phyloP scores from a whole-genome alignment of 2,888 invertebrate species.

The Teleogryllus oceanicus region DNA sequence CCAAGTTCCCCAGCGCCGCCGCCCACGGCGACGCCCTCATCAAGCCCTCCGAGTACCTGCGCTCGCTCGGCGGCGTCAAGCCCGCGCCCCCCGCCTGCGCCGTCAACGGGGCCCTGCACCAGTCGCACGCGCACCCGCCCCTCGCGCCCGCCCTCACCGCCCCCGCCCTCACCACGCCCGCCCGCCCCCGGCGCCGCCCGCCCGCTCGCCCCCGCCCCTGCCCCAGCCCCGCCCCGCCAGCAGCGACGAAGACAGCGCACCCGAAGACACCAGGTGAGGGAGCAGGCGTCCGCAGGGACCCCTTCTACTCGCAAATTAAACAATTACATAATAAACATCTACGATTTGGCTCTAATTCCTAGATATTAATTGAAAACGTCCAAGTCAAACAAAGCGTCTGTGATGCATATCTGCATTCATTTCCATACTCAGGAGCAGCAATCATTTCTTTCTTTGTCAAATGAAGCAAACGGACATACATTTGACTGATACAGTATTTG shows the following conservation, averaged over 20 bases:
- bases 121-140: background rate
- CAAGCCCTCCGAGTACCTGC: conserved; percentile 88
- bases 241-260: conserved; percentile 52
- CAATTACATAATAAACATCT: too few relatives aligned
- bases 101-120: conserved; percentile 20
- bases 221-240: conserved; percentile 44
- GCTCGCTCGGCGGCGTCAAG: conserved; percentile 63
- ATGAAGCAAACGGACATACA: too few relatives aligned
- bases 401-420: too few relatives aligned
- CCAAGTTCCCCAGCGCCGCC: conserved; percentile 72
- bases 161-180: conserved; percentile 11
- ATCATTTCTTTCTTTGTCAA: too few relatives aligned
- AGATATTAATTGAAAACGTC: too few relatives aligned
- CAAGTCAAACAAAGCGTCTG: too few relatives aligned
- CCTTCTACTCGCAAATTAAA: too few relatives aligned
- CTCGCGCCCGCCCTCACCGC: background rate
- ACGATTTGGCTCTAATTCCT: too few relatives aligned
- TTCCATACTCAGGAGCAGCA: too few relatives aligned
- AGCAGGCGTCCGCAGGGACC: too few relatives aligned
- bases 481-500: too few relatives aligned
- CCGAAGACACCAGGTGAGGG: conserved; percentile 38
- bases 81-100: conserved; percentile 25
- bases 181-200: conserved; percentile 35
- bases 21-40: conserved; percentile 79
- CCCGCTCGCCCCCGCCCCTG: conserved; percentile 35